Conservation (phyloP, 2,888 invertebrate genomes). For the Panzeria rudis region DNA sequence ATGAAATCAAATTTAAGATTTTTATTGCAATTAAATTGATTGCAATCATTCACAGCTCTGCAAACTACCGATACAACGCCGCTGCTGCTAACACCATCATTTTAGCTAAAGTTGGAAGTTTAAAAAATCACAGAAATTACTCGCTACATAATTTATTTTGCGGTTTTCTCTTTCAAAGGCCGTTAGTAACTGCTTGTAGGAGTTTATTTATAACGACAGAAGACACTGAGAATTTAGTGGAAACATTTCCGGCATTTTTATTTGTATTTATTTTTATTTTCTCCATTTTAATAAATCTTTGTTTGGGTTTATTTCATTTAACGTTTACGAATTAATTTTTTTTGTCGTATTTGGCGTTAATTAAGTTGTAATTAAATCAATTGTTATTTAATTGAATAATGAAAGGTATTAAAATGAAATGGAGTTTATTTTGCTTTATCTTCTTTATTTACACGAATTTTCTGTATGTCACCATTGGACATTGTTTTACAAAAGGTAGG, state of each 20-base stretch:
- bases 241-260: conserved; percentile 8
- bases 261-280: conserved; percentile 35
- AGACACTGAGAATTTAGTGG: neutral
- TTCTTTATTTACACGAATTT: no score
- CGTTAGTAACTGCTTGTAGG: neutral
- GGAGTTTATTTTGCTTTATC: neutral
- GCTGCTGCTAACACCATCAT: neutral
- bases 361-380: conserved; percentile 54
- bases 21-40: no score
- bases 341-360: conserved; percentile 35
- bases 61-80: no score
- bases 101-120: conserved; percentile 8
- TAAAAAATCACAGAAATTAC: conserved; percentile 24
- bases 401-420: neutral
- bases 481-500: no score
- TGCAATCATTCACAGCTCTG: no score
- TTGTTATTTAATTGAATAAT: conserved; percentile 60
- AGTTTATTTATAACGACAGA: neutral
- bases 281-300: neutral
- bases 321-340: neutral
- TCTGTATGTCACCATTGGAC: no score
- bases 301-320: neutral
- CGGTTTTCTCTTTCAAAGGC: neutral
- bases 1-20: no score
- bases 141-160: conserved; percentile 19